Evolutionary conservation across 2,797 vertebrate genomes (phyloP).

Genomic region (Saguinus oedipus): DNA sequence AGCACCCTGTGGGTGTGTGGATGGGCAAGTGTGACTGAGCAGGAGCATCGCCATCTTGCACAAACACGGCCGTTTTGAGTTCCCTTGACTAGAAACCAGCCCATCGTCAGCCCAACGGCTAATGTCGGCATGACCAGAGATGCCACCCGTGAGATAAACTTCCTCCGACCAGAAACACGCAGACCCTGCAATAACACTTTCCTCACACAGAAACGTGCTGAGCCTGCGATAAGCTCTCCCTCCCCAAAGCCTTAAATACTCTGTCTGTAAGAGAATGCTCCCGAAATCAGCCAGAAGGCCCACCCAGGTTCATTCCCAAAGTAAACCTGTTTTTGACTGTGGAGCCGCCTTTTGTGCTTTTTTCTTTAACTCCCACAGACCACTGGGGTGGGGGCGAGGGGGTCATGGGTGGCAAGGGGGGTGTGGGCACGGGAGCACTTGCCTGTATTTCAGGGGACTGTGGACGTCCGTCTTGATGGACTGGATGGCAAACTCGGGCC

Average conservation of each 20-base stretch:
- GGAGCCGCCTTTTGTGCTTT: neutral
- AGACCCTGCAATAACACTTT: neutral
- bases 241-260: neutral
- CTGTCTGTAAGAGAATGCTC: neutral
- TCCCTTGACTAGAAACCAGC: neutral
- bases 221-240: neutral
- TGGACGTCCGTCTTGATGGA: slow-evolving; percentile 97
- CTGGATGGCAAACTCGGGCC: slow-evolving; percentile 95
- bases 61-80: neutral
- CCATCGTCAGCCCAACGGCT: neutral
- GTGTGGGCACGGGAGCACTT: slow-evolving; percentile 8
- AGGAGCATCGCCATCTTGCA: no score
- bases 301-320: neutral
- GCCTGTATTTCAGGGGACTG: slow-evolving; percentile 98
- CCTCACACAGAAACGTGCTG: neutral
- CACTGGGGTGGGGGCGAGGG: neutral
- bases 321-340: neutral
- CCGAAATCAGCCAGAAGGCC: no score
- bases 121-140: neutral
- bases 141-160: no score
- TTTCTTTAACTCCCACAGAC: neutral
- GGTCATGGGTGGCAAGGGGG: rapidly evolving
- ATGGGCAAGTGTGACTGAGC: no score
- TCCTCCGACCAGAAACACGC: no score
- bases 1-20: slow-evolving; percentile 89